Evolutionary conservation across 2,113 vertebrate species (phyloP), one percentile per base, ranked within the genome.

Genomic region (Coturnix japonica): DNA sequence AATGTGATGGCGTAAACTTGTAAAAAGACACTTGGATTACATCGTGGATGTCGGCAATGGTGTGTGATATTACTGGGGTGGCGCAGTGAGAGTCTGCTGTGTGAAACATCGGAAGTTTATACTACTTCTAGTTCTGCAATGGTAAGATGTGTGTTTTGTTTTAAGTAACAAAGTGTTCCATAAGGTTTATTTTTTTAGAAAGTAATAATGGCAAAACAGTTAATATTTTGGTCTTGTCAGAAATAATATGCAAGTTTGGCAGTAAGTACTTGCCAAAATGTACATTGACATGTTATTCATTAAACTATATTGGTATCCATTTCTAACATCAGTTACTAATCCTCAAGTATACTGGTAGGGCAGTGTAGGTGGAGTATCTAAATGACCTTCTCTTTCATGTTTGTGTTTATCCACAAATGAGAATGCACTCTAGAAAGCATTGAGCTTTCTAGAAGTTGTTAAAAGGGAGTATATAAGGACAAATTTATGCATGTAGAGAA

Each of bases 11-110:
- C 85, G 80, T 93, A 95, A 96, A 81, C 86, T 93, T 91, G 76
- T 95, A 91, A 93, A 94, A 94, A 95, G 92, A 83, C 91, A 85
- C 93, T 90, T 97, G 94, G 85, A 96, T 53, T 93, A 43, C 92
- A 61, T 90, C 81, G 94, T 95, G 96, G 96, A 95, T 91, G 63
- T 93, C 94, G 80, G 78, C 88, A 91, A 7, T 94, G 87, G 60
- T 97, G 93, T 95, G 25, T 96, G 75, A 97, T 96, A 87, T 8
- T 78, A 16, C 74, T 93, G 77, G 37, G 79, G 66, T 93, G 96
- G 76, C 64, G 5, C 85, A 70, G 75, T 95, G 81, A 78, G 80
- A 89, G 72, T 90, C 89, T 84, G 49, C 94, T 95, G 49, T 87
- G 80, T 49, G 86, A 95, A 91, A 96, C 91, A 78, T 84, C 66